A percentile compares a stretch with the other conserved stretches of the same genome.
phyloP scores from a whole-genome alignment of 2,888 invertebrate species.

The Holacanthella duospinosa region DNA sequence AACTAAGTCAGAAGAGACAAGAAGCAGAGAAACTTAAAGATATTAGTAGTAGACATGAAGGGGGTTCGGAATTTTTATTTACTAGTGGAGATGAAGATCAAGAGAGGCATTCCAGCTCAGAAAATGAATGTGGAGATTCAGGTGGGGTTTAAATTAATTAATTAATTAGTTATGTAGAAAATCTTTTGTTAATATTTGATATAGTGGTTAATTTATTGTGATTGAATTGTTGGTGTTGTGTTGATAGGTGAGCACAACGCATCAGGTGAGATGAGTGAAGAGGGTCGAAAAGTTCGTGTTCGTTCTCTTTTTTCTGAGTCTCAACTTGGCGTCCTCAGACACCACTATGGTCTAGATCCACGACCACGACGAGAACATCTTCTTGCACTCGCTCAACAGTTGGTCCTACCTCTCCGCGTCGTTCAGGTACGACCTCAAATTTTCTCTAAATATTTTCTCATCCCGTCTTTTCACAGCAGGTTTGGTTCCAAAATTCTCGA shows the following conservation, averaged over 20 bases:
- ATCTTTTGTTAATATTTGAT: background rate
- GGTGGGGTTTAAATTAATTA: no score
- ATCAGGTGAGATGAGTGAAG: slow-evolving; percentile 30
- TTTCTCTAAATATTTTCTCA: background rate
- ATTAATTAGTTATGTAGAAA: no score
- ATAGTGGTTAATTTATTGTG: no score
- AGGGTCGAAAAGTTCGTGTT: slow-evolving; percentile 49
- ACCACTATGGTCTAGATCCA: slow-evolving; percentile 79
- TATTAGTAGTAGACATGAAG: background rate
- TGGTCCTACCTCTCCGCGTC: slow-evolving; percentile 49
- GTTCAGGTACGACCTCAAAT: slow-evolving; percentile 46
- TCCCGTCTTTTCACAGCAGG: slow-evolving; percentile 48
- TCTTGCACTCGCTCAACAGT: slow-evolving; percentile 68
- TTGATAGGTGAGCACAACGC: slow-evolving; percentile 17
- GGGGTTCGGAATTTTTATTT: background rate
- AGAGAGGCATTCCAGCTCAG: slow-evolving; percentile 33
- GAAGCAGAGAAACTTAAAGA: slow-evolving; percentile 12
- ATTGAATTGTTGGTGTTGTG: no score
- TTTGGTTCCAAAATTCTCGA: slow-evolving; percentile 93
- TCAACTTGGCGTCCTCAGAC: slow-evolving; percentile 76
- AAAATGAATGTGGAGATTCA: slow-evolving; percentile 35
- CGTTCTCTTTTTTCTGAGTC: slow-evolving; percentile 90
- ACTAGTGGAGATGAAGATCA: slow-evolving; percentile 26
- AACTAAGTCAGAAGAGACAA: slow-evolving; percentile 38
- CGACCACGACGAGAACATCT: slow-evolving; percentile 90